Evolutionary conservation across 2,797 vertebrate species (phyloP).

Genomic region (Hippoglossus hippoglossus): DNA sequence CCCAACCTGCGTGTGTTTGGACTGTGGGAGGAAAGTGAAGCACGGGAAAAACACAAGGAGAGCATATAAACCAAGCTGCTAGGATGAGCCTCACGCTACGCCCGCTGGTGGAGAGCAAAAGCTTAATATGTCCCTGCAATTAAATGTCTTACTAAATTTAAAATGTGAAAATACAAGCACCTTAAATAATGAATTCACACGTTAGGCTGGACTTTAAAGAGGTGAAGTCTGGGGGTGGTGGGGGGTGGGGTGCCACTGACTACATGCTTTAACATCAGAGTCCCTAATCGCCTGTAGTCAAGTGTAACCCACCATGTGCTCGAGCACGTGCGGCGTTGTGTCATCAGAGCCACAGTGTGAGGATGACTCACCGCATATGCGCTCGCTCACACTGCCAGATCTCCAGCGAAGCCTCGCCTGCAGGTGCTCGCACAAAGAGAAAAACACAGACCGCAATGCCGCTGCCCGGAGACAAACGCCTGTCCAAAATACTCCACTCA

Average conservation of each 20-base stretch:
- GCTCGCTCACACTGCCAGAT: slow-evolving; percentile 51
- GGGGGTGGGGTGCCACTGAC: not conserved
- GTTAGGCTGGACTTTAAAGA: slow-evolving; percentile 6
- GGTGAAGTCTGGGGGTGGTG: not conserved
- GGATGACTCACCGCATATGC: slow-evolving; percentile 70
- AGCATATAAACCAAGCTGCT: not conserved
- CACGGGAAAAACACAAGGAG: slow-evolving; percentile 13
- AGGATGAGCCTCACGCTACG: not conserved
- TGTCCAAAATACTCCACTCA: slow-evolving; percentile 62
- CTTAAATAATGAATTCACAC: slow-evolving; percentile 8
- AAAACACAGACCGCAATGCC: slow-evolving; percentile 49
- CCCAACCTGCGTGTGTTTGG: not conserved
- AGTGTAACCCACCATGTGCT: slow-evolving; percentile 56
- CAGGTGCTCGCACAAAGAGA: slow-evolving; percentile 53
- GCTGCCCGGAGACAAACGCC: slow-evolving; percentile 63
- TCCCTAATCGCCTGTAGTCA: slow-evolving; percentile 33
- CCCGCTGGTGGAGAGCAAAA: slow-evolving; percentile 2
- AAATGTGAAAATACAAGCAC: not conserved
- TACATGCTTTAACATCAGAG: slow-evolving; percentile 49
- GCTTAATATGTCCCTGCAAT: not conserved
- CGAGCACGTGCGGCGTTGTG: slow-evolving; percentile 33
- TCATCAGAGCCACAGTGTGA: slow-evolving; percentile 52
- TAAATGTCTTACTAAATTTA: not conserved
- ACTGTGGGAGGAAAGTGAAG: slow-evolving; percentile 13
- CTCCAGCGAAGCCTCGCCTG: slow-evolving; percentile 45